Percentiles rank a stretch among this genome's conserved stretches.
These are phyloP conservation scores for Chrysopilus asiliformis DNA, from an alignment of 2,888 invertebrate species.

Conservation along the genomic window DNA sequence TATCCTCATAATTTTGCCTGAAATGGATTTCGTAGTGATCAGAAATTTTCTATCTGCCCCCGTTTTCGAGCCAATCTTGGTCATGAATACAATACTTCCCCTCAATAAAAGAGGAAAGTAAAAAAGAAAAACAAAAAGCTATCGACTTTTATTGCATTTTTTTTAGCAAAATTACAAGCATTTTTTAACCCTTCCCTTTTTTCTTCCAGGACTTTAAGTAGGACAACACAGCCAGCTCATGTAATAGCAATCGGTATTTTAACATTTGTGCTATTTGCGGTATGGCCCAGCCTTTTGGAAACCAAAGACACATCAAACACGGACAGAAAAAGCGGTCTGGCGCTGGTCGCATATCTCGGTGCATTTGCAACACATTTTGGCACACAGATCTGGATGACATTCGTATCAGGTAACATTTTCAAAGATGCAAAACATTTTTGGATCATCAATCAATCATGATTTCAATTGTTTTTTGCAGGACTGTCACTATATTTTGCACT, in stretches of 20 bases:
- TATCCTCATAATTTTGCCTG: no score
- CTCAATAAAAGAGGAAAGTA: no score
- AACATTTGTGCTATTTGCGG: conserved; percentile 41
- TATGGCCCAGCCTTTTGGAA: conserved; percentile 36
- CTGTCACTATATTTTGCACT: conserved; percentile 72
- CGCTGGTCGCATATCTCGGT: conserved; percentile 55
- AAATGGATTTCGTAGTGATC: no score
- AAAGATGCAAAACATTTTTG: neutral
- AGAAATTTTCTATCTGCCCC: no score
- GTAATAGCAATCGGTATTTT: conserved; percentile 49
- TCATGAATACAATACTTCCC: no score
- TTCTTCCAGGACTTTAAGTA: conserved; percentile 51
- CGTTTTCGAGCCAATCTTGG: no score
- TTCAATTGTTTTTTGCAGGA: conserved; percentile 41
- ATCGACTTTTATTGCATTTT: neutral
- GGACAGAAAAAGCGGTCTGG: conserved; percentile 23
- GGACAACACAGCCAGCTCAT: conserved; percentile 67
- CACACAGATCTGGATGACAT: conserved; percentile 86
- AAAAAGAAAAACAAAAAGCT: conserved; percentile 1
- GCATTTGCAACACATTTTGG: conserved; percentile 74
- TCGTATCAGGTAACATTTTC: conserved; percentile 57
- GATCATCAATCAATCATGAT: neutral
- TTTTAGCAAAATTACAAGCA: neutral
- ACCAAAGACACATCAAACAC: conserved; percentile 8
- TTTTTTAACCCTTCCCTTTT: conserved; percentile 16